These are phyloP conservation scores for Xestia rhomboidea DNA, from an alignment of 2,888 invertebrate genomes.

Conservation along the genomic window DNA sequence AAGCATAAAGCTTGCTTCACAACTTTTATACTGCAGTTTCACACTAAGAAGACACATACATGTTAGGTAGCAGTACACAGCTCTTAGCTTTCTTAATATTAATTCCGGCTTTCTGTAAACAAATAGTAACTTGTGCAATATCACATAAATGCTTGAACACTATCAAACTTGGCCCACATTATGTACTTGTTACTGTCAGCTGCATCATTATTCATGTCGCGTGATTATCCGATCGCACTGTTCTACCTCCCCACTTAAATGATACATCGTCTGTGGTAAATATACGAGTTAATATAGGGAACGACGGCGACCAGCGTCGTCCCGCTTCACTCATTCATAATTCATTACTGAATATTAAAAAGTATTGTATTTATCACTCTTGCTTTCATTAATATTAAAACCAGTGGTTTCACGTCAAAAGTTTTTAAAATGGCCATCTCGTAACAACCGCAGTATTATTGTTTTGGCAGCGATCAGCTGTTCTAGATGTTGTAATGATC, in stretches of 20 bases:
- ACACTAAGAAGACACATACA: not conserved
- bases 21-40: not conserved
- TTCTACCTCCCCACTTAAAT: not conserved
- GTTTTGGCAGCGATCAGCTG: constrained; percentile 16
- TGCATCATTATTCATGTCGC: constrained; percentile 18
- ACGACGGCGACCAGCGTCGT: too few relatives aligned
- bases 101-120: not conserved
- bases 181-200: constrained; percentile 11
- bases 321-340: not conserved
- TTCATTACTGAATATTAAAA: constrained; percentile 14
- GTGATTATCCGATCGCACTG: not conserved
- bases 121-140: not conserved
- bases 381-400: not conserved
- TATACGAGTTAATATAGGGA: constrained; percentile 15
- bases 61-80: not conserved
- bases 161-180: not conserved
- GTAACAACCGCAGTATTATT: constrained; percentile 12
- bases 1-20: not conserved
- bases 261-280: constrained; percentile 5
- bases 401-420: not conserved
- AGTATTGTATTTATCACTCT: not conserved
- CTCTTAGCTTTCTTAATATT: not conserved
- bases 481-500: not conserved
- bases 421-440: not conserved
- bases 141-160: not conserved